Evolutionary conservation across 2,888 invertebrate genomes (phyloP).

Genomic region (Lobophora halterata): DNA sequence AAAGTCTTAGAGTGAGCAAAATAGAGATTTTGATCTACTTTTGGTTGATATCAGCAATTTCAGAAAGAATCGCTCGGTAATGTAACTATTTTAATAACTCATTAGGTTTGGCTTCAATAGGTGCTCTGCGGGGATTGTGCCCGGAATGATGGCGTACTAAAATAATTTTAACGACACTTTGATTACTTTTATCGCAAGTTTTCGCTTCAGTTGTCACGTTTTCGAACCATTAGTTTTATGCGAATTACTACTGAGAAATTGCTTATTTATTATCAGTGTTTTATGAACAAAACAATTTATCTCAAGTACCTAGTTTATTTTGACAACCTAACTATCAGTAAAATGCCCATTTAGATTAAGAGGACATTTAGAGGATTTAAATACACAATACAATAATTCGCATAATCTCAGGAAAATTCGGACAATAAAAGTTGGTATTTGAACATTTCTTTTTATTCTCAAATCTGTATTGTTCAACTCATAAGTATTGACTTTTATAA

Average conservation of each 20-base stretch:
- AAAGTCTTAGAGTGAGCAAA: background rate
- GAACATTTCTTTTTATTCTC: too few species aligned
- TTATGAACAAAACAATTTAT: slow-evolving; percentile 45
- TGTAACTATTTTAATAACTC: slow-evolving; percentile 28
- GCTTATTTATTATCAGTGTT: slow-evolving; percentile 65
- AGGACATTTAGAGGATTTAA: too few species aligned
- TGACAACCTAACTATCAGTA: too few species aligned
- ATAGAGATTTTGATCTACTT: background rate
- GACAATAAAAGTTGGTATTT: too few species aligned
- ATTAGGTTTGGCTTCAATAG: slow-evolving; percentile 28
- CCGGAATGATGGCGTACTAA: slow-evolving; percentile 59
- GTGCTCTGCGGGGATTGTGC: slow-evolving; percentile 42
- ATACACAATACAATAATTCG: too few species aligned
- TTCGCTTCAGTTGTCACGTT: slow-evolving; percentile 74
- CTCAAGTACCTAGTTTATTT: slow-evolving; percentile 33
- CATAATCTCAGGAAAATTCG: too few species aligned
- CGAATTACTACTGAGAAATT: slow-evolving; percentile 71
- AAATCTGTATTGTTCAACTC: too few species aligned
- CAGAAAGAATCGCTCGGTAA: background rate
- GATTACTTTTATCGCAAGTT: slow-evolving; percentile 79
- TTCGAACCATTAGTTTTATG: slow-evolving; percentile 78
- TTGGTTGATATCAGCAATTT: background rate
- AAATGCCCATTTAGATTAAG: too few species aligned
- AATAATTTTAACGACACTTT: slow-evolving; percentile 78
- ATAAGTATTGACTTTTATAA: too few species aligned